Evolutionary conservation across 2,113 vertebrate genomes (phyloP).

Genomic region (Malurus elegans): DNA sequence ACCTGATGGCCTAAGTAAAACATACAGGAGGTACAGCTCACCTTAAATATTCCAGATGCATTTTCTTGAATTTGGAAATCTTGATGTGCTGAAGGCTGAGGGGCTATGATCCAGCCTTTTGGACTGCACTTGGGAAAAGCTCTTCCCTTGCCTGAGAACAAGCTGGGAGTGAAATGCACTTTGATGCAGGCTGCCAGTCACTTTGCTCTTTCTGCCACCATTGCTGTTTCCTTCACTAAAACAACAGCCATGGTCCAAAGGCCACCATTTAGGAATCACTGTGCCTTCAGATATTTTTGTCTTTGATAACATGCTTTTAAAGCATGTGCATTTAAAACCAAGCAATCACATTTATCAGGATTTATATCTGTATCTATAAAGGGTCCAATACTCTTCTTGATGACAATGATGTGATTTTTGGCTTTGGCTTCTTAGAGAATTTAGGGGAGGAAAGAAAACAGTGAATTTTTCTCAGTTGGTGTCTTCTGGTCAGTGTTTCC

Average conservation of each 20-base stretch:
- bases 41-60: neutral
- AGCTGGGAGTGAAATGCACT: neutral
- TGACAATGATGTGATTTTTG: neutral
- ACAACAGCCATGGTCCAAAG: neutral
- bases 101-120: neutral
- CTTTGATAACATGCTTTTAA: neutral
- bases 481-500: neutral
- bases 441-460: neutral
- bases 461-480: neutral
- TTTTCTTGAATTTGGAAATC: neutral
- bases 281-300: neutral
- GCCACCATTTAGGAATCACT: neutral
- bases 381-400: neutral
- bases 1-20: neutral
- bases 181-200: neutral
- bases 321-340: neutral
- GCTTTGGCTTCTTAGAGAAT: neutral
- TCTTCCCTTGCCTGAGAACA: neutral
- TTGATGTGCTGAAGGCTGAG: neutral
- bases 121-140: neutral
- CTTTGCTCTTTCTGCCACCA: neutral
- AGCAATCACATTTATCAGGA: neutral
- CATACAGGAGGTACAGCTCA: neutral
- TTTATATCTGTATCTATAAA: neutral
- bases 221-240: neutral